Evolutionary conservation across 2,113 vertebrate genomes (phyloP).

Genomic region (Mirounga angustirostris): DNA sequence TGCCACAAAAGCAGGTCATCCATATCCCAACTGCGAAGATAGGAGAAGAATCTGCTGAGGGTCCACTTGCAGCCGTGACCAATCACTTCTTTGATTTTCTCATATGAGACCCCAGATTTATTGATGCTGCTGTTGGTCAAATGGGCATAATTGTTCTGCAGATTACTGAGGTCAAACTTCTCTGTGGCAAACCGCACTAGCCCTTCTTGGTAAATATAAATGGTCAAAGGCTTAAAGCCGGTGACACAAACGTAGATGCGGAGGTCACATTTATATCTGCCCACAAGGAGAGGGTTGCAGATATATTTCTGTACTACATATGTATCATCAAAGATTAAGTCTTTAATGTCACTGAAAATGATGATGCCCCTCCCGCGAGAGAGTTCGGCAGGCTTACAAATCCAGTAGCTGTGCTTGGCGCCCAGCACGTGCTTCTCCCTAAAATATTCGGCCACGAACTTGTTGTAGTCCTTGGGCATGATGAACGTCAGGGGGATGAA

Average conservation of each 20-base stretch:
- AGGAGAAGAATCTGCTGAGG: constrained; percentile 89
- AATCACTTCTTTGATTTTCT: constrained; percentile 87
- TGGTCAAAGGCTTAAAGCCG: constrained; percentile 89
- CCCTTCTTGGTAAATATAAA: constrained; percentile 90
- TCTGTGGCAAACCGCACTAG: constrained; percentile 91
- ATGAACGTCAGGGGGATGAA: constrained; percentile 90
- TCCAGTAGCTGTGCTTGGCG: constrained; percentile 86
- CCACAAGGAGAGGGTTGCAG: constrained; percentile 90
- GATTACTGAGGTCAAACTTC: constrained; percentile 88
- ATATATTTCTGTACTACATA: constrained; percentile 90
- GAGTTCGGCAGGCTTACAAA: constrained; percentile 90
- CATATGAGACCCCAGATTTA: constrained; percentile 87
- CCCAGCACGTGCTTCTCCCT: constrained; percentile 76
- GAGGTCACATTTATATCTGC: constrained; percentile 92
- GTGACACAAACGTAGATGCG: constrained; percentile 91
- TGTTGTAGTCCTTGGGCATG: constrained; percentile 89
- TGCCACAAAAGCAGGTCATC: constrained; percentile 89
- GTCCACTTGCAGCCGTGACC: constrained; percentile 91
- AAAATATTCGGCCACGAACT: constrained; percentile 88
- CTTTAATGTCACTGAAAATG: constrained; percentile 90
- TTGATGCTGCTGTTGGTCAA: constrained; percentile 94
- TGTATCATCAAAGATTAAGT: constrained; percentile 87
- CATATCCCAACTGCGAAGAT: constrained; percentile 85
- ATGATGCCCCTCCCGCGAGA: constrained; percentile 91
- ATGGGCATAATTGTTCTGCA: constrained; percentile 89